phyloP scores from a whole-genome alignment of 2,888 invertebrate species.

The Ischnus inquisitorius region DNA sequence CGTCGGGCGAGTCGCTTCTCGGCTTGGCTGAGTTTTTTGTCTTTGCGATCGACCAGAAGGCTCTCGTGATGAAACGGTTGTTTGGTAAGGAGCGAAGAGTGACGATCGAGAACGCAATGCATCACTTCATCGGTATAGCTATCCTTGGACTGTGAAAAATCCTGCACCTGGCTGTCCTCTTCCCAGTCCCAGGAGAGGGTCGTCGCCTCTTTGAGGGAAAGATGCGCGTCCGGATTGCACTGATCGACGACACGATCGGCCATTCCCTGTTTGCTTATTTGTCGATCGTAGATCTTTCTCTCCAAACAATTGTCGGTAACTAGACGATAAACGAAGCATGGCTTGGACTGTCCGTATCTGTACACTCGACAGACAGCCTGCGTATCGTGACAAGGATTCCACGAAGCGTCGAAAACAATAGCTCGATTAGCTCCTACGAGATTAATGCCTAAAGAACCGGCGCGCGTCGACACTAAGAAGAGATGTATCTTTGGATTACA shows the following conservation, averaged over 20 bases:
- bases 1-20: constrained; percentile 97
- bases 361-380: constrained; percentile 98
- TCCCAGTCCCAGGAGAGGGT: constrained; percentile 96
- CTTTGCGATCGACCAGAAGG: constrained; percentile 96
- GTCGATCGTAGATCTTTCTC: constrained; percentile 98
- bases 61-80: constrained; percentile 99
- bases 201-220: constrained; percentile 95
- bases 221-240: constrained; percentile 97
- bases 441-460: constrained; percentile 98
- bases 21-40: constrained; percentile 96
- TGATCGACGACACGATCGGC: constrained; percentile 99
- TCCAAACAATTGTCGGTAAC: constrained; percentile 99
- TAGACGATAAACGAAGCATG: constrained; percentile 97
- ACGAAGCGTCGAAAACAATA: constrained; percentile 98
- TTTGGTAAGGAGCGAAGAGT: constrained; percentile 90
- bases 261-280: constrained; percentile 99
- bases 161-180: constrained; percentile 92
- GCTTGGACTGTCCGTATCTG: constrained; percentile 97
- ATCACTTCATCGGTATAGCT: constrained; percentile 94
- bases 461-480: constrained; percentile 98
- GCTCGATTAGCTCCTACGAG: constrained; percentile 98
- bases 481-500: constrained; percentile 94
- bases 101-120: constrained; percentile 88
- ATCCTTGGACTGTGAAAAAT: constrained; percentile 90
- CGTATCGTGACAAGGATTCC: constrained; percentile 99